Percentiles rank a stretch among this genome's conserved stretches.
Evolutionary conservation across 2,113 vertebrate species (phyloP).

Genomic region (Rhabdornis inornatus): DNA sequence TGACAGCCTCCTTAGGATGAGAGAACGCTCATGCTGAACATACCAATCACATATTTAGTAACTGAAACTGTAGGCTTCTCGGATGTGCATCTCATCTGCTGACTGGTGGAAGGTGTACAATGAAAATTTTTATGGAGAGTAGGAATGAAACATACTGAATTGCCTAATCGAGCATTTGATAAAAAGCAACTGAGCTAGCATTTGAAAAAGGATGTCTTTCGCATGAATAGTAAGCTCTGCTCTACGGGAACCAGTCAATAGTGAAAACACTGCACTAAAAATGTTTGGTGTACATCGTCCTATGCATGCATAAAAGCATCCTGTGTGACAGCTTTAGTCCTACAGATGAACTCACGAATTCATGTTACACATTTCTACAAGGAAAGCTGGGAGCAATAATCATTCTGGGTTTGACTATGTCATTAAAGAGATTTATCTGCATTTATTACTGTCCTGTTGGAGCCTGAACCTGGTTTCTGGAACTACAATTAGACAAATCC

Average conservation of each 20-base stretch:
- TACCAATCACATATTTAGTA: background rate
- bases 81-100: background rate
- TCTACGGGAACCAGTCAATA: background rate
- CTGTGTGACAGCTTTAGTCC: background rate
- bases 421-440: background rate
- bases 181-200: background rate
- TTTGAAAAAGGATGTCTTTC: background rate
- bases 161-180: background rate
- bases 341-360: background rate
- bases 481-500: background rate
- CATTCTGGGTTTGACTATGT: background rate
- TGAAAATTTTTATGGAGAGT: background rate
- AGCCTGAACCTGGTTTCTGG: background rate
- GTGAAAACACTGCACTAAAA: background rate
- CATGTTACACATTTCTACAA: background rate
- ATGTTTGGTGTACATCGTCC: background rate
- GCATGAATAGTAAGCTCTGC: background rate
- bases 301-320: background rate
- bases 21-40: background rate
- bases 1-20: background rate
- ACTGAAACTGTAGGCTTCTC: background rate
- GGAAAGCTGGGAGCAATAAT: background rate
- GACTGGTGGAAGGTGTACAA: background rate
- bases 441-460: background rate
- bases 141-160: background rate